Conservation (phyloP, 2,888 invertebrate genomes). For the Geotrupes spiniger region DNA sequence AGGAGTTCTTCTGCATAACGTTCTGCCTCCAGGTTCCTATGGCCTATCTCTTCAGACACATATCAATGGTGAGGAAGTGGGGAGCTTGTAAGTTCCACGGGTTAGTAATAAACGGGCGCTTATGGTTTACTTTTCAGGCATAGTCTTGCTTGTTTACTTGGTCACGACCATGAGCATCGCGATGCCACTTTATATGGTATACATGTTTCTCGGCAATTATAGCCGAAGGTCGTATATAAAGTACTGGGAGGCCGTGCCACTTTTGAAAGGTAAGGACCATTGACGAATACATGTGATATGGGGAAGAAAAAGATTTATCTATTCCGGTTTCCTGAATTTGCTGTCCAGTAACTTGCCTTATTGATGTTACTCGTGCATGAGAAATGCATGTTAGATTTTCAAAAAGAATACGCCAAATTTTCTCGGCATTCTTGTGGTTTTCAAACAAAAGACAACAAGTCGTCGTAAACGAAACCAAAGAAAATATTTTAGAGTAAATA, state of each 20-base stretch:
- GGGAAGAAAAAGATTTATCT: background rate
- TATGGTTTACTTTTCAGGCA: slow-evolving; percentile 6
- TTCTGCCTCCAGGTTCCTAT: slow-evolving; percentile 15
- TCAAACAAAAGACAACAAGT: no score
- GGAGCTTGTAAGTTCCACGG: slow-evolving; percentile 16
- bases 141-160: slow-evolving; percentile 11
- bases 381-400: no score
- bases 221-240: slow-evolving; percentile 15
- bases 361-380: background rate
- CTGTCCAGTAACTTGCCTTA: background rate
- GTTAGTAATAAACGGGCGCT: background rate
- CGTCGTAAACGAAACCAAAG: no score
- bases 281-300: background rate
- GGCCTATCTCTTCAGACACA: slow-evolving; percentile 7
- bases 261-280: slow-evolving; percentile 13
- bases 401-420: no score
- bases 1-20: slow-evolving; percentile 14
- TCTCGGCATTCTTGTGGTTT: no score
- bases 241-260: slow-evolving; percentile 17
- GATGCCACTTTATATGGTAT: slow-evolving; percentile 19
- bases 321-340: background rate
- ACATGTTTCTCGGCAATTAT: slow-evolving; percentile 17
- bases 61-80: slow-evolving; percentile 8
- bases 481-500: no score
- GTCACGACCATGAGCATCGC: slow-evolving; percentile 4